These are phyloP conservation scores for Silvanus unidentatus DNA, from an alignment of 2,888 invertebrate species.

Conservation along the genomic window DNA sequence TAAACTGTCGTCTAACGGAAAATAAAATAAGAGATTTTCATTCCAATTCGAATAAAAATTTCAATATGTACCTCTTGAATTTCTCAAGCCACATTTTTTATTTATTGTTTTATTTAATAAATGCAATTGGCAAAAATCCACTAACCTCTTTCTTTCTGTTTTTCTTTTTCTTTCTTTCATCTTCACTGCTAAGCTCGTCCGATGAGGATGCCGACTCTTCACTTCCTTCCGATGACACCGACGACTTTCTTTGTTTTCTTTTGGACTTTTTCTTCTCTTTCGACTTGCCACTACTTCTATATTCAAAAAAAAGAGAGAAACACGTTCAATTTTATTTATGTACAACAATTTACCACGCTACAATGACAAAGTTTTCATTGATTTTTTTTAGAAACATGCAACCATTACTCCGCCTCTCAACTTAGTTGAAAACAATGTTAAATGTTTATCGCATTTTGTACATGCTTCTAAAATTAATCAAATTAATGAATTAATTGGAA, in stretches of 20 bases:
- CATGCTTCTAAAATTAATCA: background rate
- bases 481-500: background rate
- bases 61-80: background rate
- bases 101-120: too few species aligned
- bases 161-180: slow-evolving; percentile 48
- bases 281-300: slow-evolving; percentile 37
- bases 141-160: slow-evolving; percentile 48
- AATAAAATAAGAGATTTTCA: background rate
- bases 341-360: background rate
- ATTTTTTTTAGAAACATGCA: slow-evolving; percentile 12
- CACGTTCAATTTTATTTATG: slow-evolving; percentile 1
- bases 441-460: too few species aligned
- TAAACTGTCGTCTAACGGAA: too few species aligned
- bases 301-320: slow-evolving; percentile 7
- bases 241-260: slow-evolving; percentile 34
- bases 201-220: slow-evolving; percentile 30
- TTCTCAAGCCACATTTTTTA: too few species aligned
- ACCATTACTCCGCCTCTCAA: background rate
- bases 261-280: slow-evolving; percentile 45
- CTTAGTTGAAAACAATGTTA: too few species aligned
- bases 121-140: slow-evolving; percentile 11
- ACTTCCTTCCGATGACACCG: slow-evolving; percentile 32
- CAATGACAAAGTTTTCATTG: background rate
- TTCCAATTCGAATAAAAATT: slow-evolving; percentile 2
- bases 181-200: slow-evolving; percentile 45